phyloP scores from a whole-genome alignment of 2,113 vertebrate species.

The Oreochromis tanganicae region DNA sequence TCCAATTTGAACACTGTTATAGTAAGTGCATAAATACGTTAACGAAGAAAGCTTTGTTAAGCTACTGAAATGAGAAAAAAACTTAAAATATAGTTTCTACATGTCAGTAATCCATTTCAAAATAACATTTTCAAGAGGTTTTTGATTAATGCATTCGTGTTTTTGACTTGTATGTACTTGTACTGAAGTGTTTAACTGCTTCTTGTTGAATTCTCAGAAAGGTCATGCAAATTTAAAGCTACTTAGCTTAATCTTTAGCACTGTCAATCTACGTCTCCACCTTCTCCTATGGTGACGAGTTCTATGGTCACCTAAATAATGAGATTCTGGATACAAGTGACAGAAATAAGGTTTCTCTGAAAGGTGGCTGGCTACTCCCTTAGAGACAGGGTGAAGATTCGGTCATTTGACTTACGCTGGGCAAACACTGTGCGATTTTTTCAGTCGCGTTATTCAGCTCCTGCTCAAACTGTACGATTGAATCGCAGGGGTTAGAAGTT shows the following conservation, averaged over 20 bases:
- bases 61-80: neutral
- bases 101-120: fast-evolving
- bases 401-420: neutral
- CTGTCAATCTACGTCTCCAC: neutral
- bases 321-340: neutral
- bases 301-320: neutral
- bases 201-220: neutral
- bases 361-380: neutral
- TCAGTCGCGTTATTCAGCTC: fast-evolving
- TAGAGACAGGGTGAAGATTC: fast-evolving
- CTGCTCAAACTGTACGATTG: neutral
- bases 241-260: neutral
- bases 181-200: neutral
- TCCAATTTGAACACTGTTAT: neutral
- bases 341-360: neutral
- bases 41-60: neutral
- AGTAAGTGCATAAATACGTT: fast-evolving
- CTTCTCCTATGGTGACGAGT: neutral
- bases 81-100: neutral
- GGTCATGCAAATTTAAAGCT: neutral
- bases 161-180: neutral
- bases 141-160: neutral
- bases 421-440: fast-evolving
- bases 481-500: fast-evolving
- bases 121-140: neutral